Evolutionary conservation across 2,888 invertebrate genomes (phyloP), one percentile per base, ranked within the genome.

Genomic region (Leptura quadrifasciata): DNA sequence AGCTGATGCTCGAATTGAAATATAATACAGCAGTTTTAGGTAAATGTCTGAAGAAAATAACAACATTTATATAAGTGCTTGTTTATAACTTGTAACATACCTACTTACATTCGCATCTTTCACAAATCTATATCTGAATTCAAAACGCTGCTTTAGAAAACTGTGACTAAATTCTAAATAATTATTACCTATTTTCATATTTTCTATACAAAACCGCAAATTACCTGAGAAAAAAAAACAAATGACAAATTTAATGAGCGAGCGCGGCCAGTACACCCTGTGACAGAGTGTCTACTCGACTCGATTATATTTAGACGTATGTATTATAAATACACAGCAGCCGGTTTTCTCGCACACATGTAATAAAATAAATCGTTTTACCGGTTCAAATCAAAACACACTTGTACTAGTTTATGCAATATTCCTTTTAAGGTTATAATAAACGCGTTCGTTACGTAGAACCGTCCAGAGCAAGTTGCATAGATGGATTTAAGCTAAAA

Each of bases 351-450:
- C 54, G 58, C 60, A 65, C 60, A 72, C 35, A 72, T 63, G 72
- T 77, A 72, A 67, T 17, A 60, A 63, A 54, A 57, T 64, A 52
- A 61, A 69, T 39, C 17, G 24, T 52, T 71, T 58, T 64, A 67
- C 67, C 73, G 35, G 69, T 65, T 76, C 15, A 31, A 39, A 63
- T 73, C 58, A 79, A 78, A 75, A 74, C 71, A 71, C 60, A 74
- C 72, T 70, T 31, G 63, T 76, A 65, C 76, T 72, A 76, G 76
- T 79, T 80, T 80, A 78, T 73, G 76, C 75, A 78, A 78, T 75
- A 75, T 64, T 73, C 80, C 80, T 73, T 80, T 78, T 80, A 80
- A 78, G 80, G 80, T 76, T 76, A 75, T 76, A 77, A 70, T 27
- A 12, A 35, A 69, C 54, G 39, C 64, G 58, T 58, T 21, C n/a